Percentiles rank a stretch among this genome's conserved stretches.
These are phyloP conservation scores for Camelus dromedarius DNA, from an alignment of 2,113 vertebrate species.

Conservation along the genomic window DNA sequence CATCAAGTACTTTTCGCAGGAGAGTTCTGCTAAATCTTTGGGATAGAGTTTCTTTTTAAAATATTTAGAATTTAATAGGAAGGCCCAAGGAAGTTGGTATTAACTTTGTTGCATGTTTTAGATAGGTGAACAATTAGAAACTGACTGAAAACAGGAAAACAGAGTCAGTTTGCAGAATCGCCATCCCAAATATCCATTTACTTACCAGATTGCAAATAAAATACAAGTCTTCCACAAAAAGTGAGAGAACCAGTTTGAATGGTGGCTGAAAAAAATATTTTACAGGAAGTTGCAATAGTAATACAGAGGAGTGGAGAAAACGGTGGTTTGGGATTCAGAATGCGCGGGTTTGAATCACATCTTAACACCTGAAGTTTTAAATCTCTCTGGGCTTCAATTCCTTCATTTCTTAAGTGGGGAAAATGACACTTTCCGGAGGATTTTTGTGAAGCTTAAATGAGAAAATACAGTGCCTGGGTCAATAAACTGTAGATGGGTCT, in stretches of 20 bases:
- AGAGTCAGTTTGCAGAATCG: not conserved
- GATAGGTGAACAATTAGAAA: not conserved
- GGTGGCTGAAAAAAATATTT: not conserved
- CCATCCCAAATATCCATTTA: not conserved
- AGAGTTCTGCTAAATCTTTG: not conserved
- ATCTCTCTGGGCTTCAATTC: not conserved
- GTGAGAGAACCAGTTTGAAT: not conserved
- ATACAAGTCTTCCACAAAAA: not conserved
- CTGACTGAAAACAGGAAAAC: not conserved
- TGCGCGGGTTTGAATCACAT: not conserved
- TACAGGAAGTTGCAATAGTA: not conserved
- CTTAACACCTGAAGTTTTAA: not conserved
- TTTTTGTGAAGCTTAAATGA: not conserved
- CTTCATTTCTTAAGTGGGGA: not conserved
- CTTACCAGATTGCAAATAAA: conserved; percentile 37
- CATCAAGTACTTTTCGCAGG: conserved; percentile 7
- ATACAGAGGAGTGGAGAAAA: not conserved
- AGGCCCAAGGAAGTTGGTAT: not conserved
- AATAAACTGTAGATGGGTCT: not conserved
- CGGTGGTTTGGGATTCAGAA: not conserved
- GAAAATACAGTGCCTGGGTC: not conserved
- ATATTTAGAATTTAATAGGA: conserved; percentile 44
- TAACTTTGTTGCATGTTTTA: conserved; percentile 2
- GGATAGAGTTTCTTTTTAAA: not conserved
- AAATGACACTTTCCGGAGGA: not conserved